Conservation (phyloP, 1,140 invertebrate species). For the Drosophila pectinifera region DNA sequence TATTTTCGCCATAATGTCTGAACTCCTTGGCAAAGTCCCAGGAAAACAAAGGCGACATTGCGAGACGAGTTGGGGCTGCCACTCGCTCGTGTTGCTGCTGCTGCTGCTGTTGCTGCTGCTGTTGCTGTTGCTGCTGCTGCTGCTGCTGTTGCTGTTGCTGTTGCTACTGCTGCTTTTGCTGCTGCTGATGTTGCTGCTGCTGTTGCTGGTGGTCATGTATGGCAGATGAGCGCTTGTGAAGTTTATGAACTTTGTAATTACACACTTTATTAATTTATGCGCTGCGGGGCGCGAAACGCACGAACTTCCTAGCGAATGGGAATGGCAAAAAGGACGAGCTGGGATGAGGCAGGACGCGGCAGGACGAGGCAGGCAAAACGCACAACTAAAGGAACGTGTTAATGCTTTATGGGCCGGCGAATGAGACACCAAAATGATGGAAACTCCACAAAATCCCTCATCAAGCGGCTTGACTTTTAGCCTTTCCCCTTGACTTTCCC, state of each 20-base stretch:
- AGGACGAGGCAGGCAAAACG: slow-evolving; percentile 28
- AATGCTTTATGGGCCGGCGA: slow-evolving; percentile 64
- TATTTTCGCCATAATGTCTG: slow-evolving; percentile 2
- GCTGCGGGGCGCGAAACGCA: slow-evolving; percentile 61
- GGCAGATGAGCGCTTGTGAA: slow-evolving; percentile 72
- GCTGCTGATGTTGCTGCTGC: slow-evolving; percentile 14
- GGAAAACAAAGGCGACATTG: slow-evolving; percentile 10
- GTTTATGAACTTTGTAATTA: slow-evolving; percentile 84
- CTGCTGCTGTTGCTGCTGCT: slow-evolving; percentile 11
- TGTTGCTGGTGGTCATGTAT: slow-evolving; percentile 59
- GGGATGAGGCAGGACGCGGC: too few species aligned
- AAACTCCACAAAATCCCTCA: slow-evolving; percentile 28
- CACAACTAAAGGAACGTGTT: slow-evolving; percentile 61
- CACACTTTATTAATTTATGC: slow-evolving; percentile 83
- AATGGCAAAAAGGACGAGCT: too few species aligned
- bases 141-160: slow-evolving; percentile 24
- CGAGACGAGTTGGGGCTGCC: slow-evolving; percentile 2
- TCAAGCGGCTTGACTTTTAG: slow-evolving; percentile 37
- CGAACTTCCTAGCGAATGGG: slow-evolving; percentile 45
- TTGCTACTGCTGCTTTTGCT: slow-evolving; percentile 9
- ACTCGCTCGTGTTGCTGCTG: slow-evolving; percentile 15
- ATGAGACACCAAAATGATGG: slow-evolving; percentile 33
- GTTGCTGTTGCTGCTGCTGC: slow-evolving; percentile 37
- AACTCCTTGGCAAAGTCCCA: neutral
- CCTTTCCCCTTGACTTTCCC: slow-evolving; percentile 29